These are phyloP conservation scores for Ailurus styani DNA, from an alignment of 2,113 vertebrate genomes.

Conservation along the genomic window DNA sequence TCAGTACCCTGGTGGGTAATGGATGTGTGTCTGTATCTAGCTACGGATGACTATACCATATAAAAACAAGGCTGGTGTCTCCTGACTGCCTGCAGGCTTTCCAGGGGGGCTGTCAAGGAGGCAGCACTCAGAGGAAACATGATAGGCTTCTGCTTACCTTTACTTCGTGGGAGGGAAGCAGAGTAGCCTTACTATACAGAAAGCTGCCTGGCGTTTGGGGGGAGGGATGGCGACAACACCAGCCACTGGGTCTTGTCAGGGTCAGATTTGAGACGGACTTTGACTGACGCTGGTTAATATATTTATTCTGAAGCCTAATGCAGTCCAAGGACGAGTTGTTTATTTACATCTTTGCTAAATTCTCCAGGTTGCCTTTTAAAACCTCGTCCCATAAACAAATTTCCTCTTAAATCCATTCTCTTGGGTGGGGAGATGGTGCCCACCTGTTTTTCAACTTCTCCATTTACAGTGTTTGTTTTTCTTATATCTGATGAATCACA, in stretches of 20 bases:
- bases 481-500: constrained; percentile 76
- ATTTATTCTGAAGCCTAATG: constrained; percentile 71
- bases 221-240: neutral
- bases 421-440: constrained; percentile 68
- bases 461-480: constrained; percentile 75
- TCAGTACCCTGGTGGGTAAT: neutral
- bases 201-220: neutral
- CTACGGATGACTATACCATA: neutral
- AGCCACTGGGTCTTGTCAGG: constrained; percentile 63
- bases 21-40: neutral
- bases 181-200: neutral
- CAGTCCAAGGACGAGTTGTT: constrained; percentile 58
- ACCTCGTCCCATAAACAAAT: constrained; percentile 70
- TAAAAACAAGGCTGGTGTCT: constrained; percentile 41
- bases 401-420: constrained; percentile 71
- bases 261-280: constrained; percentile 57
- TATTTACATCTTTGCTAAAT: constrained; percentile 75
- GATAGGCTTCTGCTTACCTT: constrained; percentile 45
- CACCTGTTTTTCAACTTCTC: constrained; percentile 74
- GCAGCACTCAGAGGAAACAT: neutral
- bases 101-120: neutral
- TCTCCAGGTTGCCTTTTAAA: constrained; percentile 75
- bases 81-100: neutral
- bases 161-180: neutral
- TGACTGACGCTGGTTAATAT: constrained; percentile 59